Evolutionary conservation across 2,888 invertebrate species (phyloP).

Genomic region (Apotomis capreana): DNA sequence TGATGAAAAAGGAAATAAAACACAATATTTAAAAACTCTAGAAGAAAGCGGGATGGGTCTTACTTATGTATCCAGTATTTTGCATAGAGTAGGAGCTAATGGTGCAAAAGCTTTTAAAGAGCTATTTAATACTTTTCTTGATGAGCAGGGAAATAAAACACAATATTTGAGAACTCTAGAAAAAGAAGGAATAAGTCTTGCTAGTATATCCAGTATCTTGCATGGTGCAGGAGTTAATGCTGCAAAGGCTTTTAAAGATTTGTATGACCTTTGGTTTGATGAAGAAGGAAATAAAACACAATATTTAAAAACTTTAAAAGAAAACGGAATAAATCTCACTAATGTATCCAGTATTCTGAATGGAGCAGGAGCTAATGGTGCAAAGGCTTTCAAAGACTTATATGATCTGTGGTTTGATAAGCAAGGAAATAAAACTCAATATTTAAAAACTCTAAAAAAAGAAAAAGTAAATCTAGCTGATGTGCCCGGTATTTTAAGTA

Average conservation of each 20-base stretch:
- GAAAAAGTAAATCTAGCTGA: too few relatives aligned
- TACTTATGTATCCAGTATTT: constrained; percentile 17
- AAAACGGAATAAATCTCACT: constrained; percentile 42
- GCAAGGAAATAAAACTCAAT: too few relatives aligned
- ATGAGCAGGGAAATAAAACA: constrained; percentile 31
- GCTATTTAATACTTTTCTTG: constrained; percentile 53
- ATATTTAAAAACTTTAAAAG: constrained; percentile 45
- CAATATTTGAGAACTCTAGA: too few relatives aligned
- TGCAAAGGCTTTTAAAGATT: constrained; percentile 11
- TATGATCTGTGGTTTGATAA: too few relatives aligned
- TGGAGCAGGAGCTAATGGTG: constrained; percentile 44
- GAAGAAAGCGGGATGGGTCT: constrained; percentile 46
- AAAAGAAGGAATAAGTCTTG: neutral
- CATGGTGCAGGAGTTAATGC: neutral
- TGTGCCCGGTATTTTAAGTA: too few relatives aligned
- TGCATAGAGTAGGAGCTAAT: constrained; percentile 48
- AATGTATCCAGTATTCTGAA: constrained; percentile 50
- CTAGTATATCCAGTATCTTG: constrained; percentile 6
- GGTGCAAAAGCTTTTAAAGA: constrained; percentile 51
- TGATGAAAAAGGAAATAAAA: constrained; percentile 48
- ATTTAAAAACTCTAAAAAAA: too few relatives aligned
- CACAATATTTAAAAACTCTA: constrained; percentile 41
- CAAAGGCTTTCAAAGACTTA: constrained; percentile 20
- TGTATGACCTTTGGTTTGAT: constrained; percentile 18
- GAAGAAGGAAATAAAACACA: constrained; percentile 45